Evolutionary conservation across 2,888 invertebrate species (phyloP).

Genomic region (Philonicus albiceps): DNA sequence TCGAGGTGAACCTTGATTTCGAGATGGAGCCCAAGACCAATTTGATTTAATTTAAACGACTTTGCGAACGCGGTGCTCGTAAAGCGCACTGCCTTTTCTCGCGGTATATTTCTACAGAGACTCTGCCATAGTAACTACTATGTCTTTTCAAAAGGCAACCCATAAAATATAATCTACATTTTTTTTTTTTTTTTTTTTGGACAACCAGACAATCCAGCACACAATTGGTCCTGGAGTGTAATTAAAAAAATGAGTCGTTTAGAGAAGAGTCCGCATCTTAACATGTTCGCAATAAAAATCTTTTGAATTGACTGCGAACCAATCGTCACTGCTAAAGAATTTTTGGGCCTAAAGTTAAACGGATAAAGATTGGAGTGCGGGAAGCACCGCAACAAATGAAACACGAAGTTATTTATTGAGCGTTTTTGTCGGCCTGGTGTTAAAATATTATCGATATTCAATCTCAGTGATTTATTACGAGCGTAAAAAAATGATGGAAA

Average conservation of each 20-base stretch:
- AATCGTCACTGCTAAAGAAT: neutral
- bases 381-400: neutral
- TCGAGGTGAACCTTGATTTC: neutral
- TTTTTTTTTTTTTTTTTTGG: neutral
- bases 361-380: neutral
- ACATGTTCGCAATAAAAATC: neutral
- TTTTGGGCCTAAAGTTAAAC: neutral
- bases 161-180: neutral
- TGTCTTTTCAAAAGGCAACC: neutral
- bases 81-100: neutral
- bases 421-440: slow-evolving; percentile 46
- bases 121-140: neutral
- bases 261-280: neutral
- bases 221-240: neutral
- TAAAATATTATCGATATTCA: slow-evolving; percentile 50
- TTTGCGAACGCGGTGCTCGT: neutral
- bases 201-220: neutral
- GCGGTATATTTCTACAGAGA: neutral
- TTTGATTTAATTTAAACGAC: neutral
- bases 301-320: neutral
- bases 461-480: slow-evolving; percentile 49
- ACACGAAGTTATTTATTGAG: slow-evolving; percentile 41
- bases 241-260: neutral
- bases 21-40: neutral
- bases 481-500: slow-evolving; percentile 44